Evolutionary conservation across 2,888 invertebrate species (phyloP).

Genomic region (Strigamia transsilvanica): DNA sequence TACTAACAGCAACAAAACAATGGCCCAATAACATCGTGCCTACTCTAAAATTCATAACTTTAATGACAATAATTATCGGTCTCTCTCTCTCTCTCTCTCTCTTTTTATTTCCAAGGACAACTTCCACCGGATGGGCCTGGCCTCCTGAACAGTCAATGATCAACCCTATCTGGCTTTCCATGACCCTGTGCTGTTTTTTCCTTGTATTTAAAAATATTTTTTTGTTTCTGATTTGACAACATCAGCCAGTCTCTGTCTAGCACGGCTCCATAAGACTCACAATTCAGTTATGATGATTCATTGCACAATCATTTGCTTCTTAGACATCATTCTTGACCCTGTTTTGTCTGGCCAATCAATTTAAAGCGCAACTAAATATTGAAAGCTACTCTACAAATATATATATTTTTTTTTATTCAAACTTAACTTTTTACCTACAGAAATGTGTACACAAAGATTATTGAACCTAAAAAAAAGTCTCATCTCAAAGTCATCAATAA

Average conservation of each 20-base stretch:
- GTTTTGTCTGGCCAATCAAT: slow-evolving; percentile 39
- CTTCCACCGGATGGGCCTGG: slow-evolving; percentile 41
- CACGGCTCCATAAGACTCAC: neutral
- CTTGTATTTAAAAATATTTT: slow-evolving; percentile 6
- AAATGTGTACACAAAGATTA: neutral
- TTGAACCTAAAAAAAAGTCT: neutral
- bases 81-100: neutral
- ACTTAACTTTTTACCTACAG: neutral
- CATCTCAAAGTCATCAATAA: slow-evolving; percentile 10
- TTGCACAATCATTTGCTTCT: slow-evolving; percentile 34
- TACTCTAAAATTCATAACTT: neutral
- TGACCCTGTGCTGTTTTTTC: slow-evolving; percentile 18
- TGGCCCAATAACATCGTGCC: neutral
- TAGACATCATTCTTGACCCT: slow-evolving; percentile 47
- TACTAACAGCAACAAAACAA: neutral
- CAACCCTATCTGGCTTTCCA: slow-evolving; percentile 43
- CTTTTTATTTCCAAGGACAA: slow-evolving; percentile 39
- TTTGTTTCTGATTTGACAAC: slow-evolving; percentile 39
- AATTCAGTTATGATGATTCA: slow-evolving; percentile 24
- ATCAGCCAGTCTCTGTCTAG: slow-evolving; percentile 31
- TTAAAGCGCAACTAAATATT: slow-evolving; percentile 15
- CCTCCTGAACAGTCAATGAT: slow-evolving; percentile 45
- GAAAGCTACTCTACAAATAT: neutral
- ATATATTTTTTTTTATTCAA: neutral
- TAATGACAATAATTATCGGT: slow-evolving; percentile 40